Percentiles rank a stretch among this genome's conserved stretches.
Evolutionary conservation across 2,113 vertebrate species (phyloP).

Genomic region (Limanda limanda): DNA sequence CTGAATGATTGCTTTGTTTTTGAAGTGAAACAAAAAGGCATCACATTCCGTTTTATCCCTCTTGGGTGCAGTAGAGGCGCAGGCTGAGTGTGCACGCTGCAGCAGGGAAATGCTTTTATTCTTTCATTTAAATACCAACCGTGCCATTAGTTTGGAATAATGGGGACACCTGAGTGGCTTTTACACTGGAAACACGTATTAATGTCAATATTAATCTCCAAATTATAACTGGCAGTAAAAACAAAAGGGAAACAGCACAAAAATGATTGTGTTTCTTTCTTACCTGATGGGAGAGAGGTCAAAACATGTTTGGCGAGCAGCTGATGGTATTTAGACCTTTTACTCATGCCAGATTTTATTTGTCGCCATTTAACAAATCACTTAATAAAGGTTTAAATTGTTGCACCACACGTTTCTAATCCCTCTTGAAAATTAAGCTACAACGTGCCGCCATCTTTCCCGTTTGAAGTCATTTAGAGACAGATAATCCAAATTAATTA

Average conservation of each 20-base stretch:
- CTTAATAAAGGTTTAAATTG: no score
- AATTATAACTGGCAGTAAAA: neutral
- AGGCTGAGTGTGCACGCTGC: neutral
- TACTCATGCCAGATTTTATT: neutral
- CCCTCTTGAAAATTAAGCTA: no score
- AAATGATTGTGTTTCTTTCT: neutral
- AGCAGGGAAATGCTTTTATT: conserved; percentile 3
- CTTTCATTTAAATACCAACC: conserved; percentile 23
- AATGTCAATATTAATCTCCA: conserved; percentile 2
- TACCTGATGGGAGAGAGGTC: neutral
- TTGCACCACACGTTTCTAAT: no score
- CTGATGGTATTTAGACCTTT: neutral
- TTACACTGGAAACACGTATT: neutral
- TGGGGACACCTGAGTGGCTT: neutral
- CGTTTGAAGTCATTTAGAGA: no score
- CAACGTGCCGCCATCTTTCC: no score
- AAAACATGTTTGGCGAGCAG: neutral
- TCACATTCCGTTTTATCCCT: conserved; percentile 40
- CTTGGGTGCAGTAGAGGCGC: conserved; percentile 19
- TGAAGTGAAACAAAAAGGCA: conserved; percentile 50
- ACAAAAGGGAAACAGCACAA: neutral
- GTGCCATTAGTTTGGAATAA: conserved; percentile 15
- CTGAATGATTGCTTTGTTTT: conserved; percentile 66
- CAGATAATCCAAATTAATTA: no score
- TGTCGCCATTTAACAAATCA: neutral